phyloP scores from a whole-genome alignment of 2,113 vertebrate genomes.

The Cyphomyrus discorhynchus region DNA sequence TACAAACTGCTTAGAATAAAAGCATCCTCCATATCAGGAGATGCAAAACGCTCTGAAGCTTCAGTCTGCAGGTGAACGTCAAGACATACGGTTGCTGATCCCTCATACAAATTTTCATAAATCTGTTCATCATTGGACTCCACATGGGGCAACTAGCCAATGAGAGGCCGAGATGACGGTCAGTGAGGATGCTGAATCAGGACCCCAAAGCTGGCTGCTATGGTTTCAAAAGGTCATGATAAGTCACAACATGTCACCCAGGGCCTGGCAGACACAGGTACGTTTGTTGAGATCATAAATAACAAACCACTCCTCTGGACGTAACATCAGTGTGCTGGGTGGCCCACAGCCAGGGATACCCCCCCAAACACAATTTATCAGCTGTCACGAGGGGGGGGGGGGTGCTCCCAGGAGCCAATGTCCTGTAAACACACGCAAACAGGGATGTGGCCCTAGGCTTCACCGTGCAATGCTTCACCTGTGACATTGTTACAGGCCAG shows the following conservation, averaged over 20 bases:
- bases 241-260: constrained; percentile 19
- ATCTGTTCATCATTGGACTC: background rate
- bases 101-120: background rate
- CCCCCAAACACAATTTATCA: constrained; percentile 12
- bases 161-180: background rate
- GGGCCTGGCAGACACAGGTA: constrained; percentile 6
- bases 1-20: background rate
- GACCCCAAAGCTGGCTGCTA: background rate
- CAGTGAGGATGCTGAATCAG: background rate
- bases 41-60: background rate
- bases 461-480: background rate
- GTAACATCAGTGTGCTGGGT: constrained; percentile 12
- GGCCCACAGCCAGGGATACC: background rate
- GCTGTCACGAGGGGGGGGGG: constrained; percentile 30
- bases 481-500: background rate
- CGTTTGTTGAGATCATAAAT: constrained; percentile 27
- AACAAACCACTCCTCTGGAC: constrained; percentile 23
- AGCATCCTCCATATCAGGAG: background rate
- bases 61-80: background rate
- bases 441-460: background rate
- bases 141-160: background rate
- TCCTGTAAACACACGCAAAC: background rate
- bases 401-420: background rate
- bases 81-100: background rate
- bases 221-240: background rate